These are phyloP conservation scores for Zosterops pallidus DNA, from an alignment of 2,113 vertebrate genomes.

Conservation along the genomic window DNA sequence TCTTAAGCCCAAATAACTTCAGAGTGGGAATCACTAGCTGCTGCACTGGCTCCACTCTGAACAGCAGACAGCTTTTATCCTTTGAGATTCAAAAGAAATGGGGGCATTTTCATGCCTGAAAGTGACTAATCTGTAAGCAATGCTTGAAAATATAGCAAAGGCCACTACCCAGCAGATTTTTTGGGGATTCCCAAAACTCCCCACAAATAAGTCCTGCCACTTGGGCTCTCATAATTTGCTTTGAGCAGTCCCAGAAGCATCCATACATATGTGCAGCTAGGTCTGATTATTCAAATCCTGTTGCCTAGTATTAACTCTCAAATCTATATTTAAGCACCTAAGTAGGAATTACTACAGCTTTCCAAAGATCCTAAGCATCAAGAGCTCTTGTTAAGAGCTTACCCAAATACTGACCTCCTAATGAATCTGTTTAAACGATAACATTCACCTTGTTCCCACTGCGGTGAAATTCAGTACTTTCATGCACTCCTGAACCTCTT, in stretches of 20 bases:
- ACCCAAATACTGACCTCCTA: not conserved
- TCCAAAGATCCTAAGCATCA: constrained; percentile 24
- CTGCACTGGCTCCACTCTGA: not conserved
- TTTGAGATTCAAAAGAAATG: not conserved
- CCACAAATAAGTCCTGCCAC: not conserved
- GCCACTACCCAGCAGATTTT: not conserved
- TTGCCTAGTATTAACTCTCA: constrained; percentile 47
- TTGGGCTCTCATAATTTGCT: not conserved
- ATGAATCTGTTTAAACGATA: not conserved
- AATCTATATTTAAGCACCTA: constrained; percentile 68
- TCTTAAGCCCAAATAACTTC: not conserved
- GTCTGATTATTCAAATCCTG: constrained; percentile 29
- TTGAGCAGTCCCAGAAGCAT: not conserved
- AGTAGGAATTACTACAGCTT: constrained; percentile 53
- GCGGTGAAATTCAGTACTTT: not conserved
- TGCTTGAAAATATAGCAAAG: not conserved
- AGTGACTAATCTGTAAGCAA: not conserved
- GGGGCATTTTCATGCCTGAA: not conserved
- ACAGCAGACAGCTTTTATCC: not conserved
- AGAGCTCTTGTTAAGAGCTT: constrained; percentile 31
- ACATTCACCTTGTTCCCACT: not conserved
- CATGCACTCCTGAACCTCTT: not conserved
- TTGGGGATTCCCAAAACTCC: not conserved
- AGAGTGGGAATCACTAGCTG: not conserved
- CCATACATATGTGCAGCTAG: not conserved